Percentiles rank a stretch among this genome's conserved stretches.
phyloP scores from a whole-genome alignment of 2,113 vertebrate genomes.

The Gadus macrocephalus region DNA sequence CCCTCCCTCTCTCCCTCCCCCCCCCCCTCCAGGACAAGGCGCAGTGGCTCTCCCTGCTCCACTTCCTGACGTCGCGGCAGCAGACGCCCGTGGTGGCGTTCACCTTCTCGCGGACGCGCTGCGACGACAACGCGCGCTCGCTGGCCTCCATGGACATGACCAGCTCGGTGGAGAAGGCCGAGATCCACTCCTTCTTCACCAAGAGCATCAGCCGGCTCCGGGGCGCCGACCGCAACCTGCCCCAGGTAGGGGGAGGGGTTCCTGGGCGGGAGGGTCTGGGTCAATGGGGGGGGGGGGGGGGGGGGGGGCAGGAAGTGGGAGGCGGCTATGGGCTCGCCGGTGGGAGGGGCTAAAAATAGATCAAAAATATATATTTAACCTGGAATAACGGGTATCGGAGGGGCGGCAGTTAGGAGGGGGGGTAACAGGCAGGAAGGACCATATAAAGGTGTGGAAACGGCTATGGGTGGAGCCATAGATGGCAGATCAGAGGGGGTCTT shows the following conservation, averaged over 20 bases:
- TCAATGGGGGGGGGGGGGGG: too few species aligned
- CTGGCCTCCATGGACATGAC: conserved; percentile 84
- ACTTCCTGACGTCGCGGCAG: conserved; percentile 79
- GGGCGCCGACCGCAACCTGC: conserved; percentile 84
- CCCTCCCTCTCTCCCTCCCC: background rate
- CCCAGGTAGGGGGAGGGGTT: conserved; percentile 71
- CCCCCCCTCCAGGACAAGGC: conserved; percentile 72
- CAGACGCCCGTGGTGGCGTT: conserved; percentile 89
- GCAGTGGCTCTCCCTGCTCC: conserved; percentile 84
- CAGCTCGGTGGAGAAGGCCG: conserved; percentile 78
- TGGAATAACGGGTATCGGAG: too few species aligned
- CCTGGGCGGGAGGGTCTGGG: background rate
- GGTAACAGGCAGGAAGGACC: too few species aligned
- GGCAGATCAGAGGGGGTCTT: too few species aligned
- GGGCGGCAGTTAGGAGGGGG: too few species aligned
- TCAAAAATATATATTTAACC: too few species aligned
- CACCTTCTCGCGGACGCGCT: conserved; percentile 86
- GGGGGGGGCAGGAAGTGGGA: too few species aligned
- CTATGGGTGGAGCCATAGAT: too few species aligned
- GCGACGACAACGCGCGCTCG: conserved; percentile 83
- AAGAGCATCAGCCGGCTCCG: conserved; percentile 86
- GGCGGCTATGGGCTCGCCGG: too few species aligned
- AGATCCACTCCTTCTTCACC: conserved; percentile 87
- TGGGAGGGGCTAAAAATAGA: too few species aligned
- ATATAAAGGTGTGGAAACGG: too few species aligned